phyloP scores from a whole-genome alignment of 2,888 invertebrate genomes.

The Saturnia pavonia region DNA sequence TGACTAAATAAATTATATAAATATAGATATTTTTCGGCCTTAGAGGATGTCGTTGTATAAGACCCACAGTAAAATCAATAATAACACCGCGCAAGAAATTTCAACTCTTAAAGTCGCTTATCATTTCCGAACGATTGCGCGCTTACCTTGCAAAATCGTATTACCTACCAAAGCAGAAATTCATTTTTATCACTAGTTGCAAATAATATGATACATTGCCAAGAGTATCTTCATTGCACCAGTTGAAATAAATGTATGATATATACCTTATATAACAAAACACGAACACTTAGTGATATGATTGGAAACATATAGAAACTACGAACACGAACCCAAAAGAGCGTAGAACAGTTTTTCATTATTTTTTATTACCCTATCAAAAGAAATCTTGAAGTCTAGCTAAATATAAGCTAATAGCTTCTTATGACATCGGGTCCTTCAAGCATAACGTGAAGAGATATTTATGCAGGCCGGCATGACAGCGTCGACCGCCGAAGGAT shows the following conservation, averaged over 20 bases:
- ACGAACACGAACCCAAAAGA: background rate
- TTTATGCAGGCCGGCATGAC: too few relatives aligned
- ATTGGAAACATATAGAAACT: background rate
- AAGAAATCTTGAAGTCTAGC: too few relatives aligned
- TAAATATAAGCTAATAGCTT: too few relatives aligned
- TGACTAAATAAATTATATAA: too few relatives aligned
- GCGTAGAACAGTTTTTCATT: background rate
- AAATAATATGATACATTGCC: slow-evolving; percentile 21
- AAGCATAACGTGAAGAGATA: too few relatives aligned
- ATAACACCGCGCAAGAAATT: slow-evolving; percentile 2
- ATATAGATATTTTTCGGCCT: too few relatives aligned
- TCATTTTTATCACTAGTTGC: slow-evolving; percentile 45
- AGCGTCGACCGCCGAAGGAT: too few relatives aligned
- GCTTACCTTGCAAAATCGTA: slow-evolving; percentile 39
- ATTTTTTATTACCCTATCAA: too few relatives aligned
- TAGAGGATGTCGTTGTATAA: background rate
- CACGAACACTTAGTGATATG: background rate
- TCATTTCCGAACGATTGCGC: slow-evolving; percentile 61
- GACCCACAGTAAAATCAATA: background rate
- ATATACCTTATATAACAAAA: background rate
- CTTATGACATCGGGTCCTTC: too few relatives aligned
- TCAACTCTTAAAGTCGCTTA: slow-evolving; percentile 45
- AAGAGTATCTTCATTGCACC: background rate
- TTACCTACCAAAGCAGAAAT: slow-evolving; percentile 57
- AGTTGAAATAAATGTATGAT: background rate